These are phyloP conservation scores for Danionella cerebrum DNA, from an alignment of 2,113 vertebrate species.

Conservation along the genomic window DNA sequence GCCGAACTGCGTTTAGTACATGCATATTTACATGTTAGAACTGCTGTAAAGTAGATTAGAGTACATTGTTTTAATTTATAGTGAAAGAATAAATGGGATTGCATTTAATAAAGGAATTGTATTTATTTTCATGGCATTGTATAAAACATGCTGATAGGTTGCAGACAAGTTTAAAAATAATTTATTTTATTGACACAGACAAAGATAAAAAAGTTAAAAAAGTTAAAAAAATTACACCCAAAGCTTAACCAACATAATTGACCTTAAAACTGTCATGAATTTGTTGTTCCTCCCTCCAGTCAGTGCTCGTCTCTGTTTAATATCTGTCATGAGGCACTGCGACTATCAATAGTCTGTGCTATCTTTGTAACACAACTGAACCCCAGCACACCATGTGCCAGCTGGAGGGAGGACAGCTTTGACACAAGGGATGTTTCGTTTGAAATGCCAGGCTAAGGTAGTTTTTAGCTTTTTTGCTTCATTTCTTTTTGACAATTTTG, in stretches of 20 bases:
- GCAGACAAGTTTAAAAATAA: too few species aligned
- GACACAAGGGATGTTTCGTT: neutral
- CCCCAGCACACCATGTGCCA: slow-evolving; percentile 17
- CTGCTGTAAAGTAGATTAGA: too few species aligned
- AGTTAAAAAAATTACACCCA: neutral
- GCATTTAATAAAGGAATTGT: too few species aligned
- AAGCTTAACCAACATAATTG: neutral
- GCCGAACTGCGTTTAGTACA: too few species aligned
- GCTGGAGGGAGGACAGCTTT: slow-evolving; percentile 15
- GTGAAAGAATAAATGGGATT: too few species aligned
- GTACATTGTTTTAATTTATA: too few species aligned
- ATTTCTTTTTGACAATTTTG: neutral
- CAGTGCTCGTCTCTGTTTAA: neutral
- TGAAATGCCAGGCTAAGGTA: neutral
- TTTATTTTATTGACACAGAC: neutral
- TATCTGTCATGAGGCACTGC: slow-evolving; percentile 3
- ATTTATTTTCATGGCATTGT: too few species aligned
- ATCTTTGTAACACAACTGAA: slow-evolving; percentile 45
- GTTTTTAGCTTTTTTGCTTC: neutral
- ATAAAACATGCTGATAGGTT: too few species aligned
- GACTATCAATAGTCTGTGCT: slow-evolving; percentile 81
- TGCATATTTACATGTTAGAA: too few species aligned
- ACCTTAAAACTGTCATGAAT: slow-evolving; percentile 8
- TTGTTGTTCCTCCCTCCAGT: neutral
- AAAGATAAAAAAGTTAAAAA: neutral